Base-by-base conservation (phyloP, 2,113 vertebrate species). In the Xenopus borealis region DNA sequence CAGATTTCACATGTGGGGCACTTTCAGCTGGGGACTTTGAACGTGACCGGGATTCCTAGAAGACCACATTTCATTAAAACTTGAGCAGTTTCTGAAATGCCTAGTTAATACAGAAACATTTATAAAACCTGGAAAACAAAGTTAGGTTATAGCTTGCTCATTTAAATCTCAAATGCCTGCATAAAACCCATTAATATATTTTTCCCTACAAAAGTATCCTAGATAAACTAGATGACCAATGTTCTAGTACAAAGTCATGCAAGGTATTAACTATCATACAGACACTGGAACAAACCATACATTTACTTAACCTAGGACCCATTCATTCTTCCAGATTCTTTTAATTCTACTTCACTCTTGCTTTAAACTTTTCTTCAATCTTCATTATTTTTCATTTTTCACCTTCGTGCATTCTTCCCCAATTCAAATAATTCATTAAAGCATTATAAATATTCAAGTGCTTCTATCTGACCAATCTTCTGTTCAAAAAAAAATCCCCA, bases 281-380 rank as follows among this genome's bases (percentile, higher is more conserved):
- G 90, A 95, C 91, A 96, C 92, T 92, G 91, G 91, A 94, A 96
- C 94, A 96, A 94, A 94, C 94, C 93, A 92, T 93, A 92, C 93
- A 92, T 96, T 96, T 97, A 96, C 95, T 96, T 97, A 96, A 95
- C 96, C 95, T 94, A 97, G 93, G 95, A 95, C 92, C 94, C 93
- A 97, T 96, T 96, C 95, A 95, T 94, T 95, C 95, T 96, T 98
- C 94, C 93, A 96, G 94, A 94, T 94, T 96, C 93, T 95, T 95
- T 95, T 94, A 93, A 96, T 90, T 94, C 95, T 96, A 96, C 94
- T 95, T 94, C 93, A 93, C 93, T 98, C 92, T 93, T 95, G 93
- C 92, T 94, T 95, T 95, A 92, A 94, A 96, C 93, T 92, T 93
- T 94, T 97, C 94, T 97, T 96, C 95, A 89, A 96, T 98, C 95